phyloP scores from a whole-genome alignment of 2,888 invertebrate genomes.

The Mimas tiliae region DNA sequence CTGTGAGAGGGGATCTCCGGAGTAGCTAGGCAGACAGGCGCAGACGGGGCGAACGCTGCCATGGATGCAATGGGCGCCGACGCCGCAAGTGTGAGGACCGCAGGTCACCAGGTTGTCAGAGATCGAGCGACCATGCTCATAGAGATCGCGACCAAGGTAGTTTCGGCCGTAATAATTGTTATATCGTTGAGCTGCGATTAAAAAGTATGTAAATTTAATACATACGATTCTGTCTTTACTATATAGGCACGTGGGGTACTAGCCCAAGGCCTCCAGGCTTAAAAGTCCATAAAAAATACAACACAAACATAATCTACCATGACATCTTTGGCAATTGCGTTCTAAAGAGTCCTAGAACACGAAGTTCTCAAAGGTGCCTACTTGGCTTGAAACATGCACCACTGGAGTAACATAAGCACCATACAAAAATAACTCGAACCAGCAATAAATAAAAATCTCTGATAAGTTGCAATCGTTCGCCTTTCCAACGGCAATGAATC shows the following conservation, averaged over 20 bases:
- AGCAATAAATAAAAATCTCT: no score
- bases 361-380: no score
- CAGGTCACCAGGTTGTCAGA: conserved; percentile 80
- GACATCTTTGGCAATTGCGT: no score
- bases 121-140: conserved; percentile 75
- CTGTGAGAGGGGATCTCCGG: conserved; percentile 90
- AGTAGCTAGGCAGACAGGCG: conserved; percentile 91
- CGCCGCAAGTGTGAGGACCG: conserved; percentile 87
- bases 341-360: no score
- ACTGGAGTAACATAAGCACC: no score
- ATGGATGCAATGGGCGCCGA: conserved; percentile 87
- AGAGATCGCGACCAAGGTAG: conserved; percentile 67
- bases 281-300: no score
- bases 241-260: neutral
- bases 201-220: conserved; percentile 9
- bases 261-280: no score
- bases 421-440: no score
- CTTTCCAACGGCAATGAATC: no score
- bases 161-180: conserved; percentile 62
- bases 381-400: no score
- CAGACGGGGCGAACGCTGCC: conserved; percentile 91
- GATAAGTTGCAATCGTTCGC: no score
- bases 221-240: neutral
- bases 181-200: conserved; percentile 65
- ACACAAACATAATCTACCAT: no score